Conservation (phyloP, 2,888 invertebrate genomes). For the Parnassius orleans region DNA sequence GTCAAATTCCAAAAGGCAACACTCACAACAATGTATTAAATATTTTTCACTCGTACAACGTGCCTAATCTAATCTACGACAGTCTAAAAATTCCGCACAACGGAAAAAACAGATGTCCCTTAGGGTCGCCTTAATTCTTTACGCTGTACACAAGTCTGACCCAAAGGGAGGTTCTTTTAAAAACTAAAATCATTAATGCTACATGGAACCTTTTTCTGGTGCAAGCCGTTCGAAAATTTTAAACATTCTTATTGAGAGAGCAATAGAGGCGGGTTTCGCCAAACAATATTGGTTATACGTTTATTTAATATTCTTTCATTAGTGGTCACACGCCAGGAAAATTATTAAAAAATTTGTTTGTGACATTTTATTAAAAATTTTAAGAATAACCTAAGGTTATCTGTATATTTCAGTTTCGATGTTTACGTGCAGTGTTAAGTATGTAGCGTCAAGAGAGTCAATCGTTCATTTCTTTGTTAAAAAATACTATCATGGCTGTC, state of each 20-base stretch:
- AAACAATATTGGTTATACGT: conserved; percentile 31
- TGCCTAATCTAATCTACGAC: conserved; percentile 74
- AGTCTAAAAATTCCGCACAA: conserved; percentile 79
- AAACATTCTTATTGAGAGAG: conserved; percentile 41
- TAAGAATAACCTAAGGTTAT: conserved; percentile 11
- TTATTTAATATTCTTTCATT: conserved; percentile 21
- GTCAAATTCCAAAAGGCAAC: conserved; percentile 40
- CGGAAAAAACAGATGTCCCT: conserved; percentile 75
- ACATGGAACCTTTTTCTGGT: conserved; percentile 69
- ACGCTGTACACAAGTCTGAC: conserved; percentile 57
- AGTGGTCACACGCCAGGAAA: conserved; percentile 6
- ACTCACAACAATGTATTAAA: conserved; percentile 48
- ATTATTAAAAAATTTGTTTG: neutral
- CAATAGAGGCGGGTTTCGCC: conserved; percentile 39
- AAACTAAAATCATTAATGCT: conserved; percentile 58
- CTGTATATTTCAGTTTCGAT: conserved; percentile 5
- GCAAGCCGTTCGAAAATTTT: conserved; percentile 55
- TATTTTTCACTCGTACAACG: conserved; percentile 64
- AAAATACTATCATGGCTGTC: neutral
- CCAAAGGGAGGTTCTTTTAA: conserved; percentile 52
- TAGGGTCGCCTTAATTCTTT: conserved; percentile 56
- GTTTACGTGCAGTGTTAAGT: neutral
- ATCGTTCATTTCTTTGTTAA: neutral
- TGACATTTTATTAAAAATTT: conserved; percentile 9
- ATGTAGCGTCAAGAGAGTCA: conserved; percentile 1